Percentiles rank a stretch among this genome's conserved stretches.
Conservation (phyloP, 2,113 vertebrate genomes). For the Casuarius casuarius region DNA sequence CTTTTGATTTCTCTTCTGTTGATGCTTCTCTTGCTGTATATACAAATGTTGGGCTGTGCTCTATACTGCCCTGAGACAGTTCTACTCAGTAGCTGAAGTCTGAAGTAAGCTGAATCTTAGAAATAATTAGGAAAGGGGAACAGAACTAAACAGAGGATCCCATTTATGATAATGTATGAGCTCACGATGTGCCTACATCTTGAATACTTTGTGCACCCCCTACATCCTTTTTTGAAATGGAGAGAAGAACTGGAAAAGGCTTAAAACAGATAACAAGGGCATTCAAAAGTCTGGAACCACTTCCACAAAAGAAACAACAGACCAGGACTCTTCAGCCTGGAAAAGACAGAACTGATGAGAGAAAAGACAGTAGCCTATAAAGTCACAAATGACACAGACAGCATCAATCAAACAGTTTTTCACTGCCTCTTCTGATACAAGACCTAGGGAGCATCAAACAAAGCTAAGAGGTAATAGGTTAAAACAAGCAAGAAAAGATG, state of each 20-base stretch:
- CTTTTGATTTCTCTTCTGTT: background rate
- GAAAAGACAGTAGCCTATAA: background rate
- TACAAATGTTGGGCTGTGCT: background rate
- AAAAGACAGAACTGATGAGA: conserved; percentile 12
- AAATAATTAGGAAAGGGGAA: background rate
- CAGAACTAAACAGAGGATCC: background rate
- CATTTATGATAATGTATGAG: background rate
- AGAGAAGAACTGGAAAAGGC: conserved; percentile 16
- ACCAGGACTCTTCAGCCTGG: conserved; percentile 5
- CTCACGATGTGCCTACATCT: background rate
- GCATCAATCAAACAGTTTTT: background rate
- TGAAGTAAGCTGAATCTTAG: background rate
- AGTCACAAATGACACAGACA: background rate
- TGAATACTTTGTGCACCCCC: background rate
- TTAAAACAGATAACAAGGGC: background rate
- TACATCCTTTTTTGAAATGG: background rate
- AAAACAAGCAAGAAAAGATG: background rate
- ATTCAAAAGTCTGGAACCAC: background rate
- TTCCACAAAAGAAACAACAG: conserved; percentile 3
- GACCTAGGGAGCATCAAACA: background rate
- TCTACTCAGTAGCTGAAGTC: background rate
- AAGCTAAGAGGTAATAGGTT: background rate
- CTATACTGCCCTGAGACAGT: background rate
- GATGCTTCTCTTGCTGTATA: background rate
- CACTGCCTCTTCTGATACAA: background rate